These are phyloP conservation scores for Danio tinwini DNA, from an alignment of 2,797 vertebrate genomes.

Conservation along the genomic window DNA sequence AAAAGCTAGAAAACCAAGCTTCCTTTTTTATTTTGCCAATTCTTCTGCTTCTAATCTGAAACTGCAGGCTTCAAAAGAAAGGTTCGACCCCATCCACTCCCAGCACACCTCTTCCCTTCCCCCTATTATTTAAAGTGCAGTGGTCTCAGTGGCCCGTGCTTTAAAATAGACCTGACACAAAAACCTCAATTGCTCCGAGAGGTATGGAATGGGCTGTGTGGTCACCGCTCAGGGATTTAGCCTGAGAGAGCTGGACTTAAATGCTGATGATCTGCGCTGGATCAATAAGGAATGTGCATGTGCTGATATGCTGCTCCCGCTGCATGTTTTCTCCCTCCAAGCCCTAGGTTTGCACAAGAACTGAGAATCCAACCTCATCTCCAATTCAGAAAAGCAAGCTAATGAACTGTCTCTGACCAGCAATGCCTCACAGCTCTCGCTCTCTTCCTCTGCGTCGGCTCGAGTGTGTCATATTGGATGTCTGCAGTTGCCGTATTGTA, in stretches of 20 bases:
- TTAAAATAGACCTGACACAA: conserved; percentile 89
- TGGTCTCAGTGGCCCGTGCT: conserved; percentile 75
- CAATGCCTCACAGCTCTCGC: conserved; percentile 3
- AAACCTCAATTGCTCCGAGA: conserved; percentile 77
- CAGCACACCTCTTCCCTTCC: conserved; percentile 15
- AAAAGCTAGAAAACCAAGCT: no score
- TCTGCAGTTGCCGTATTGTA: background rate
- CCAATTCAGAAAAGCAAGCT: conserved; percentile 53
- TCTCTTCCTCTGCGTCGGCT: conserved; percentile 10
- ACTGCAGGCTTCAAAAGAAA: conserved; percentile 30
- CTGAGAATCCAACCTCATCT: conserved; percentile 42
- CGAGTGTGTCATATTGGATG: background rate
- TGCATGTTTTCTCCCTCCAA: conserved; percentile 67
- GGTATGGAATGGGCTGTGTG: conserved; percentile 29
- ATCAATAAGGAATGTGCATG: conserved; percentile 71
- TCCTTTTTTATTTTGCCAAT: background rate
- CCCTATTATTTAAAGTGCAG: conserved; percentile 74
- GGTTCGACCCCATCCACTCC: conserved; percentile 30
- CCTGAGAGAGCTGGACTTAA: conserved; percentile 32
- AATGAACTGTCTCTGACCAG: conserved; percentile 53
- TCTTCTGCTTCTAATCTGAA: conserved; percentile 23
- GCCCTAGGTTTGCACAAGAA: conserved; percentile 38
- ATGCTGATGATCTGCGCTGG: conserved; percentile 49
- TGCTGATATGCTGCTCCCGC: conserved; percentile 59
- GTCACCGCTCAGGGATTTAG: conserved; percentile 44